Conservation (phyloP, 2,797 vertebrate genomes). For the Tadarida brasiliensis region DNA sequence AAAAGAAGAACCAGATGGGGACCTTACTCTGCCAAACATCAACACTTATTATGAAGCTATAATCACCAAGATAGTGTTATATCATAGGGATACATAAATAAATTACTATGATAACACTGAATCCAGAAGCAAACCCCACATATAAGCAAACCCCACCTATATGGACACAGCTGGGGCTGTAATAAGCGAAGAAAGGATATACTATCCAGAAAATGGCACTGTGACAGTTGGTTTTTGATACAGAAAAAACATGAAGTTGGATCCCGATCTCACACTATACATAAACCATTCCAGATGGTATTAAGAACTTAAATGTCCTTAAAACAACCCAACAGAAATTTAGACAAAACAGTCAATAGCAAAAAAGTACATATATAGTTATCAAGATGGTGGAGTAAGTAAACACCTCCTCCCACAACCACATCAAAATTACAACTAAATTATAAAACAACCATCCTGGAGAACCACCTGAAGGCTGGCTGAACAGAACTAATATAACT, state of each 20-base stretch:
- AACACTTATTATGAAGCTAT: background rate
- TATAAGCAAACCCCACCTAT: background rate
- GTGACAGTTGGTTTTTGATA: background rate
- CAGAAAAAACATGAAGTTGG: background rate
- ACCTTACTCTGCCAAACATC: background rate
- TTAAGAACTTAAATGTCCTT: constrained; percentile 29
- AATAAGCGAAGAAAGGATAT: background rate
- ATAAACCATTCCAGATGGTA: constrained; percentile 45
- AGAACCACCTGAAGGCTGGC: background rate
- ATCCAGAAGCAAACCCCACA: background rate
- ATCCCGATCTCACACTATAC: background rate
- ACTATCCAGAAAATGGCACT: background rate
- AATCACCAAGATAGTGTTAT: background rate
- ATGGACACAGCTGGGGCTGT: background rate
- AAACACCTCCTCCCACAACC: background rate
- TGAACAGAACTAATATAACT: background rate
- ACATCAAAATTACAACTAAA: background rate
- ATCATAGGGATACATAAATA: background rate
- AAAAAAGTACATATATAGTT: background rate
- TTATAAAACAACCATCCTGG: background rate
- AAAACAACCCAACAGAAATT: constrained; percentile 36
- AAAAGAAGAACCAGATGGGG: constrained; percentile 35
- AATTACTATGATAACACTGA: background rate
- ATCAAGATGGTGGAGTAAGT: background rate
- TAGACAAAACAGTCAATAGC: background rate